Percentiles rank a stretch among this genome's conserved stretches.
Evolutionary conservation across 2,888 invertebrate genomes (phyloP).

Genomic region (Geophilus truncorum): DNA sequence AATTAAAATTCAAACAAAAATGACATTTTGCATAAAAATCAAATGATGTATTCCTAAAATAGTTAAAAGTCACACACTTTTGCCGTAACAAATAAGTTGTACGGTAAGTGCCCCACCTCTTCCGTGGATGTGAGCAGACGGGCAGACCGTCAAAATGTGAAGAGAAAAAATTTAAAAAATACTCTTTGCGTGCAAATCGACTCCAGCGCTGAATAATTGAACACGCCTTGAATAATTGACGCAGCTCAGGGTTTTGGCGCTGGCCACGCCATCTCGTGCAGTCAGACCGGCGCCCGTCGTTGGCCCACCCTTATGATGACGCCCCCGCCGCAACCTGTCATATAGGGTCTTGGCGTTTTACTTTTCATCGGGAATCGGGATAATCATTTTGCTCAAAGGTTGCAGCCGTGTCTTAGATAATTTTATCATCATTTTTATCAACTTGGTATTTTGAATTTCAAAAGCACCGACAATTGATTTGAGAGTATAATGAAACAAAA

Average conservation of each 20-base stretch:
- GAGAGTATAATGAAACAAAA: no score
- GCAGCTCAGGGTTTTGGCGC: constrained; percentile 23
- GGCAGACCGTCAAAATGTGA: not conserved
- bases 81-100: not conserved
- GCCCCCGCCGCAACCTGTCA: constrained; percentile 25
- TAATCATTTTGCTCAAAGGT: not conserved
- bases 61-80: not conserved
- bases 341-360: not conserved
- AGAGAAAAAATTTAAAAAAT: not conserved
- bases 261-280: constrained; percentile 27
- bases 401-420: not conserved
- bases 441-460: no score
- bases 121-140: not conserved
- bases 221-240: constrained; percentile 24
- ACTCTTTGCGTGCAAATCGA: not conserved
- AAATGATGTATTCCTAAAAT: not conserved
- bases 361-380: not conserved
- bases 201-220: constrained; percentile 15
- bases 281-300: constrained; percentile 27
- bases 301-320: constrained; percentile 16
- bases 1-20: not conserved
- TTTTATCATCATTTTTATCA: not conserved
- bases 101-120: not conserved
- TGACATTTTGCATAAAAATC: not conserved
- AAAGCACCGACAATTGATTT: no score